A percentile compares a stretch with the other conserved stretches of the same genome.
Conservation (phyloP, 2,888 invertebrate species). For the Gnatocerus cornutus region DNA sequence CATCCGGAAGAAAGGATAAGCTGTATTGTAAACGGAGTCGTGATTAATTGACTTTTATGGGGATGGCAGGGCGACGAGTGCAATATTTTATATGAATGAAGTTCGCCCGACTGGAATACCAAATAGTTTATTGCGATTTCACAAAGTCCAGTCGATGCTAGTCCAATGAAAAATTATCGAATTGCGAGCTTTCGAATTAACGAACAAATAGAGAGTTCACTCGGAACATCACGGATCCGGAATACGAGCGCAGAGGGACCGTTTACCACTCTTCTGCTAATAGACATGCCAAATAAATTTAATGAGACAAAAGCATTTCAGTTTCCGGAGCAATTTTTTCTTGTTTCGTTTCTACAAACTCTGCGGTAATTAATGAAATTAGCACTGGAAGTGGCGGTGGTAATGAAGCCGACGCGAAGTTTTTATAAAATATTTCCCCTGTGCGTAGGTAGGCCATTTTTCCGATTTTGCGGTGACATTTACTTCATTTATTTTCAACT, state of each 20-base stretch:
- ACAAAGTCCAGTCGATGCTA: neutral
- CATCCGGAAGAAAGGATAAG: slow-evolving; percentile 41
- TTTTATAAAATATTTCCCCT: slow-evolving; percentile 5
- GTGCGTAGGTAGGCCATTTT: neutral
- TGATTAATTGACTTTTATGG: slow-evolving; percentile 43
- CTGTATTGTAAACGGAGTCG: slow-evolving; percentile 30
- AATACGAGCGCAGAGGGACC: slow-evolving; percentile 30
- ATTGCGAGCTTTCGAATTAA: slow-evolving; percentile 38
- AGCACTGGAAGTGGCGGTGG: slow-evolving; percentile 8
- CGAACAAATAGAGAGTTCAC: slow-evolving; percentile 42
- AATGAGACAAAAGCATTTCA: slow-evolving; percentile 34
- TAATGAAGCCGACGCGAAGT: neutral
- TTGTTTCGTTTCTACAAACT: slow-evolving; percentile 12
- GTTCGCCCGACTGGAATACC: slow-evolving; percentile 12
- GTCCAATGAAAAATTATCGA: slow-evolving; percentile 20
- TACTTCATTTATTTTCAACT: slow-evolving; percentile 37
- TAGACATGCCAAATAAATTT: slow-evolving; percentile 38
- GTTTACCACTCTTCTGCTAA: slow-evolving; percentile 38
- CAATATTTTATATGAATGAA: slow-evolving; percentile 10
- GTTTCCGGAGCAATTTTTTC: slow-evolving; percentile 30
- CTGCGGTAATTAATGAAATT: slow-evolving; percentile 22
- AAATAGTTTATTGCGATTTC: slow-evolving; percentile 12
- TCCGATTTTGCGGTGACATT: slow-evolving; percentile 26
- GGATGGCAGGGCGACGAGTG: slow-evolving; percentile 14
- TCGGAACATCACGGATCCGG: slow-evolving; percentile 25